These are phyloP conservation scores for Cochlearius cochlearius DNA, from an alignment of 2,113 vertebrate genomes.

Conservation along the genomic window DNA sequence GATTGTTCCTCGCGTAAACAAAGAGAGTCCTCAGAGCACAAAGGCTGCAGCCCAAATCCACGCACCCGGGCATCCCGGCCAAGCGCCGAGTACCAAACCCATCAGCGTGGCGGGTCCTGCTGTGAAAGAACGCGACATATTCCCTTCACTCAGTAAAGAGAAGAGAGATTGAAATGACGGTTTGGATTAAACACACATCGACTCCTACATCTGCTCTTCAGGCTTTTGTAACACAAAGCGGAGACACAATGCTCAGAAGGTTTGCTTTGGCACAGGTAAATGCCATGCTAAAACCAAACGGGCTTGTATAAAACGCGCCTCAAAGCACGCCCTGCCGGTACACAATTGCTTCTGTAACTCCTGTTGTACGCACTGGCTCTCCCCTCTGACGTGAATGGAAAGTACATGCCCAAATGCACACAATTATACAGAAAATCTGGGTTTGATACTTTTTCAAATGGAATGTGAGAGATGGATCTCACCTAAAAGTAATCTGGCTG, in stretches of 20 bases:
- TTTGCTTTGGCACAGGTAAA: neutral
- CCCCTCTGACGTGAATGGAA: rapidly evolving
- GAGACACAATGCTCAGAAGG: too few relatives aligned
- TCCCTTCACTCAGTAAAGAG: rapidly evolving
- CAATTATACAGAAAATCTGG: rapidly evolving
- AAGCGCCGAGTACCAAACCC: neutral
- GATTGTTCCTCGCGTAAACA: neutral
- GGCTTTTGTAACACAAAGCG: neutral
- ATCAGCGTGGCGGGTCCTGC: rapidly evolving
- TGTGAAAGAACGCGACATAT: rapidly evolving
- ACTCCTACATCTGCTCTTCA: neutral
- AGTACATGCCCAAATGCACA: rapidly evolving
- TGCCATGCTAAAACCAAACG: rapidly evolving
- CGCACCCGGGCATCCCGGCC: neutral
- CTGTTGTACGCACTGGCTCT: rapidly evolving
- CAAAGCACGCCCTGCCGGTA: rapidly evolving
- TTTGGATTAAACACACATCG: neutral
- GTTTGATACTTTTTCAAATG: neutral
- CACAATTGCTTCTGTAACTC: neutral
- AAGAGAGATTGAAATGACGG: rapidly evolving
- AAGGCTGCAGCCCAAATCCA: neutral
- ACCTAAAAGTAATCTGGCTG: neutral
- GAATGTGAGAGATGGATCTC: neutral
- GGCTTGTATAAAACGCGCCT: rapidly evolving
- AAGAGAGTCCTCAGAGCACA: neutral